phyloP scores from a whole-genome alignment of 2,888 invertebrate genomes.

The Uropetala carovei region DNA sequence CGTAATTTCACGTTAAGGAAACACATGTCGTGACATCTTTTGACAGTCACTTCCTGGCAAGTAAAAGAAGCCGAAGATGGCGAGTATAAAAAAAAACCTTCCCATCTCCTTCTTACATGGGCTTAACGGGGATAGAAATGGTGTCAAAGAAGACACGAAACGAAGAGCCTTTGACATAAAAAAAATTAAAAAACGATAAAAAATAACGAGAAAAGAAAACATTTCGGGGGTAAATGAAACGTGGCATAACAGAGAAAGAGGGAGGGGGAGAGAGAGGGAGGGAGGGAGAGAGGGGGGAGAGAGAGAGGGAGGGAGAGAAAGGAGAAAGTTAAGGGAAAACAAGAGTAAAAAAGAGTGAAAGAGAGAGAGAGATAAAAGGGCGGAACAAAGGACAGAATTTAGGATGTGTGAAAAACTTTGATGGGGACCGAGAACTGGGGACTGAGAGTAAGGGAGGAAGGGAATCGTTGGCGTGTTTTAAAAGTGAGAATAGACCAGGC shows the following conservation, averaged over 20 bases:
- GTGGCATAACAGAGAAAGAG: conserved; percentile 65
- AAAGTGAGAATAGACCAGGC: conserved; percentile 21
- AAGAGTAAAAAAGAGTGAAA: neutral
- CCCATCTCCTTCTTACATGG: too few species aligned
- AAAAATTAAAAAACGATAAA: neutral
- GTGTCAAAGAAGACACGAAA: conserved; percentile 66
- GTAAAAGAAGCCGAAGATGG: too few species aligned
- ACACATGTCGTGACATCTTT: too few species aligned
- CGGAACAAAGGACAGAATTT: neutral
- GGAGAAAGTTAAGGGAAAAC: neutral
- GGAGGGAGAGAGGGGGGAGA: conserved; percentile 34
- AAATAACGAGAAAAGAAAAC: conserved; percentile 44
- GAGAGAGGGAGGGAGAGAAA: neutral
- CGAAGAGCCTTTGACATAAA: conserved; percentile 53
- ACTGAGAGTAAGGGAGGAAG: neutral
- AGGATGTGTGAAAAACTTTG: too few species aligned
- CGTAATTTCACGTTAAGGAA: too few species aligned
- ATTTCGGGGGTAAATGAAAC: conserved; percentile 55
- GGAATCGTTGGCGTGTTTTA: neutral
- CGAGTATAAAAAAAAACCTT: too few species aligned
- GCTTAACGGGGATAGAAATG: neutral
- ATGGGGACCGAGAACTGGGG: neutral
- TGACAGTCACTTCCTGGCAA: too few species aligned
- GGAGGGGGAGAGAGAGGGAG: conserved; percentile 65
- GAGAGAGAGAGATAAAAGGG: neutral